Base-by-base conservation (phyloP, 2,113 vertebrate species). In the Chaetops frenatus region DNA sequence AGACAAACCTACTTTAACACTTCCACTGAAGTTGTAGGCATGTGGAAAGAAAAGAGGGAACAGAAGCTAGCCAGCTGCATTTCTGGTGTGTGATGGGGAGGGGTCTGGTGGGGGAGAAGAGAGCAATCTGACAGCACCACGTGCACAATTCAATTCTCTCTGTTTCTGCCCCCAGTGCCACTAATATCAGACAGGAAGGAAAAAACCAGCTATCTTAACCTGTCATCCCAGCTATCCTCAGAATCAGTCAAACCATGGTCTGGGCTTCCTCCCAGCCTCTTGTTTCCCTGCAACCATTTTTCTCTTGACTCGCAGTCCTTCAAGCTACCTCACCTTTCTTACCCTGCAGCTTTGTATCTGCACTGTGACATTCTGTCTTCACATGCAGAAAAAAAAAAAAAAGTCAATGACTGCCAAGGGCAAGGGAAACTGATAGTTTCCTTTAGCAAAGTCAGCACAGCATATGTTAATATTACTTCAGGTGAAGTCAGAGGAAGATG, bases 231-330 rank as follows among this genome's bases (percentile, higher is more conserved):
- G 44, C 4, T 22, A 65, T 19, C 33, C 81, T 24, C 51, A 66
- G 31, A 54, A 62, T 38, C 10, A 3, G 16, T 69, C 33, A 90
- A 44, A 85, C 10, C 31, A 35, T 2, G 2, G 33, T 83, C 54
- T 42, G 51, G 28, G 51, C 58, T 79, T 57, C n/a, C 12, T 83
- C 27, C 23, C 14, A 57, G 21, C 13, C 7, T 81, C 50, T 61
- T 71, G 22, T 57, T 77, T 57, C 25, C 25, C 58, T 86, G 24
- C 47, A 33, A 77, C 22, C 15, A 31, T 60, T 83, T 28, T 50
- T 58, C 62, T 83, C 71, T 54, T 25, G 3, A 70, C 35, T 50
- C 0, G 0, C 20, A 24, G 6, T 45, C 5, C 9, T 47, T 28
- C 27, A 54, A 35, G 31, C 50, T 20, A 36, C 29, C 6, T 92